Conservation (phyloP, 2,113 vertebrate genomes). For the Antechinus stuartii region DNA sequence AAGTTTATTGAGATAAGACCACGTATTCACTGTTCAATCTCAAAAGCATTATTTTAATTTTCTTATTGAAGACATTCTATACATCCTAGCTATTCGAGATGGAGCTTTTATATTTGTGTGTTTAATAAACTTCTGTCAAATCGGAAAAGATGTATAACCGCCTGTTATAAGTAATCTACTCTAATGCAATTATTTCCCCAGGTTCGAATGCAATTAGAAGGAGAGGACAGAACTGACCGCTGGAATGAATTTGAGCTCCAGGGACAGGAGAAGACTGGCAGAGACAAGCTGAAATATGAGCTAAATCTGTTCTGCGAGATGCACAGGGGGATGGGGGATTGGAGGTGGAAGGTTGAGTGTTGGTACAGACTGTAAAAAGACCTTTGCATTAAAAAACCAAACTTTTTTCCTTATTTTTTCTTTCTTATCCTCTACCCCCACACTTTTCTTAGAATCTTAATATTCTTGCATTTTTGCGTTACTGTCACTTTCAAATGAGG, state of each 20-base stretch:
- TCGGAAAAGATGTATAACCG: conserved; percentile 73
- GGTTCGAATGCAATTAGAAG: conserved; percentile 57
- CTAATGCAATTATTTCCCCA: conserved; percentile 76
- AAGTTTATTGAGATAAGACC: conserved; percentile 43
- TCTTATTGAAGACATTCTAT: conserved; percentile 74
- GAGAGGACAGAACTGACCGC: conserved; percentile 49
- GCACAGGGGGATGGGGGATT: background rate
- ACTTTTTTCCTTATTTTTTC: background rate
- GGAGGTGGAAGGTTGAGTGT: background rate
- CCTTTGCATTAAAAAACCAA: conserved; percentile 3
- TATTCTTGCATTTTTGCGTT: background rate
- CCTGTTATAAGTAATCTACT: conserved; percentile 72
- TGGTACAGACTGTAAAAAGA: conserved; percentile 7
- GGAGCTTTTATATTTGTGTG: conserved; percentile 43
- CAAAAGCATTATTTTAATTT: conserved; percentile 75
- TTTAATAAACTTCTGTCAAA: conserved; percentile 77
- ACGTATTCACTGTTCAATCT: conserved; percentile 49
- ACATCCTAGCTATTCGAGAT: conserved; percentile 71
- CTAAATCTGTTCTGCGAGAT: conserved; percentile 49
- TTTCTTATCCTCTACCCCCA: background rate
- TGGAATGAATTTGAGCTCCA: conserved; percentile 45
- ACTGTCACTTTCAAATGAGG: background rate
- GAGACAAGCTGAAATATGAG: conserved; percentile 51
- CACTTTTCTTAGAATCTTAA: background rate
- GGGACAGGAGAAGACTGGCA: background rate